Conservation (phyloP, 2,888 invertebrate genomes). For the Parnassius apollo region DNA sequence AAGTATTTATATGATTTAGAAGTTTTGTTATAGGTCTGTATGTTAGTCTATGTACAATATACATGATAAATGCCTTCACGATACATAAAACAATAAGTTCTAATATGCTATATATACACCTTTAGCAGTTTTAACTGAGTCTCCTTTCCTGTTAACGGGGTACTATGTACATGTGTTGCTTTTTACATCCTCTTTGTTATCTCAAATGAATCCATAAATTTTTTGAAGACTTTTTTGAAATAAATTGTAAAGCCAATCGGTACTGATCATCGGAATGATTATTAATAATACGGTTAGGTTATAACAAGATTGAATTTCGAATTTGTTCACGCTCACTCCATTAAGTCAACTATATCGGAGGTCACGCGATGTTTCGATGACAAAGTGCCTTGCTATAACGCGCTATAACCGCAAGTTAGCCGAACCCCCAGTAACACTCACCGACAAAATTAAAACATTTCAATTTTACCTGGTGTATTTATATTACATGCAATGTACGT, state of each 20-base stretch:
- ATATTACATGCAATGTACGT: slow-evolving; percentile 60
- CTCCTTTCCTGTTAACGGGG: too few relatives aligned
- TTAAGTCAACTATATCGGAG: slow-evolving; percentile 65
- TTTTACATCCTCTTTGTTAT: too few relatives aligned
- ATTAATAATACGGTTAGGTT: slow-evolving; percentile 33
- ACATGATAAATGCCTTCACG: too few relatives aligned
- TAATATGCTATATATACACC: too few relatives aligned
- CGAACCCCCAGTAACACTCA: slow-evolving; percentile 54
- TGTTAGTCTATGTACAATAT: too few relatives aligned
- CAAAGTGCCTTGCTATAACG: slow-evolving; percentile 39
- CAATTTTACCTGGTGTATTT: slow-evolving; percentile 62
- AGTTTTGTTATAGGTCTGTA: too few relatives aligned
- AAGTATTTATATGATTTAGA: too few relatives aligned
- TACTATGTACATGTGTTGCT: too few relatives aligned
- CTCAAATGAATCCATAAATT: too few relatives aligned
- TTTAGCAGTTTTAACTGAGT: too few relatives aligned
- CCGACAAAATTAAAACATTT: slow-evolving; percentile 73
- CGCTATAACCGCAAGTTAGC: slow-evolving; percentile 35
- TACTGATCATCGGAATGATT: slow-evolving; percentile 27
- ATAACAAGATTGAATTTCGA: slow-evolving; percentile 45
- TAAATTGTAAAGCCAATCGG: slow-evolving; percentile 4
- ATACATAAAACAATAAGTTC: too few relatives aligned
- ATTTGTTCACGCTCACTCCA: slow-evolving; percentile 61
- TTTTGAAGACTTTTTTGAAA: too few relatives aligned
- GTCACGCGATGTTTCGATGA: slow-evolving; percentile 67